Evolutionary conservation across 2,888 invertebrate species (phyloP).

Genomic region (Drosophila emarginata): DNA sequence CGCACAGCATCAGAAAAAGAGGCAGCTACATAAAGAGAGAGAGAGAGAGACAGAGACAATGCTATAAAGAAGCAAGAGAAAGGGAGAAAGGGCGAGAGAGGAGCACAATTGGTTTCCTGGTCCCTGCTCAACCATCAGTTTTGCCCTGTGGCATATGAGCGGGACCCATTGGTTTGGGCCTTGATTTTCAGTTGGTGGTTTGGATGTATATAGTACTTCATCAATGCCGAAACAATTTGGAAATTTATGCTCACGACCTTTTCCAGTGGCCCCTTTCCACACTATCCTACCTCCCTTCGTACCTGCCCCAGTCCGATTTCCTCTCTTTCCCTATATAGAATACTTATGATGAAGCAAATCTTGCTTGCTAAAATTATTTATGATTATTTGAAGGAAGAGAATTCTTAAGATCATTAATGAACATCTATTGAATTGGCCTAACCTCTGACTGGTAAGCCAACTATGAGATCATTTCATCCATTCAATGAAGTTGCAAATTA

Average conservation of each 20-base stretch:
- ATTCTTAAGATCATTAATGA: conserved; percentile 49
- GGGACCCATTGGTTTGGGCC: conserved; percentile 34
- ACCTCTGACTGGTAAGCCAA: conserved; percentile 36
- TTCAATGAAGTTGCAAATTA: conserved; percentile 12
- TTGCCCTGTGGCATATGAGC: conserved; percentile 73
- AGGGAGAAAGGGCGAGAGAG: neutral
- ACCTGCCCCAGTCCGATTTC: neutral
- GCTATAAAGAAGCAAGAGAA: neutral
- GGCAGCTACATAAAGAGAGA: neutral
- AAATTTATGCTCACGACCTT: conserved; percentile 78
- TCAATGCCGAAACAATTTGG: conserved; percentile 68
- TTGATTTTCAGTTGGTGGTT: neutral
- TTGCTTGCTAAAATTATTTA: conserved; percentile 16
- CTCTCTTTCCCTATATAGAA: conserved; percentile 22
- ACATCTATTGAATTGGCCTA: conserved; percentile 43
- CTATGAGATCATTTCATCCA: conserved; percentile 36
- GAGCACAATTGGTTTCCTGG: conserved; percentile 26
- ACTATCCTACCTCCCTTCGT: conserved; percentile 10
- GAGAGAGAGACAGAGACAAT: neutral
- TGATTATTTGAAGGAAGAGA: conserved; percentile 5
- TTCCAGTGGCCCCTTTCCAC: conserved; percentile 38
- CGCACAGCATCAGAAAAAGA: conserved; percentile 65
- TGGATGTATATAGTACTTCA: conserved; percentile 60
- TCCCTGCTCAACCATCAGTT: conserved; percentile 42
- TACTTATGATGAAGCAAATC: conserved; percentile 9